Conservation (phyloP, 2,113 vertebrate species). For the Micromys minutus region DNA sequence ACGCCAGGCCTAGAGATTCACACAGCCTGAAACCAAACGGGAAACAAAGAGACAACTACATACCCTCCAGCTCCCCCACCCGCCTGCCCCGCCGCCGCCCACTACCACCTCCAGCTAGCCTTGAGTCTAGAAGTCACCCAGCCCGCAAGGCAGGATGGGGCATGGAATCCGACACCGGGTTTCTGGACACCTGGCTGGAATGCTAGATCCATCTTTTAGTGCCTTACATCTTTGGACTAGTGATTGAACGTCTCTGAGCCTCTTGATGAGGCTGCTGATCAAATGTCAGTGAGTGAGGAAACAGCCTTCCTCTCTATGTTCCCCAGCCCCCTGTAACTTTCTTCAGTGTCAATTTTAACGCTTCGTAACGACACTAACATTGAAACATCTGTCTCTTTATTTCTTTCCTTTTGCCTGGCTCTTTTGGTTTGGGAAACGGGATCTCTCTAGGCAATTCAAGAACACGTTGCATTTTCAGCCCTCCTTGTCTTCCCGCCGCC, state of each 20-base stretch:
- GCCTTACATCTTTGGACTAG: not conserved
- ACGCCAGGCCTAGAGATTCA: slow-evolving; percentile 66
- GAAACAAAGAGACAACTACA: fast-evolving
- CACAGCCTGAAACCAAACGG: slow-evolving; percentile 71
- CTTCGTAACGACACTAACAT: not conserved
- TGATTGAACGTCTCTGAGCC: not conserved
- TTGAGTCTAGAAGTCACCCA: not conserved
- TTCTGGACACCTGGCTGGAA: not conserved
- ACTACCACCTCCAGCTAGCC: no score
- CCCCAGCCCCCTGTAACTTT: fast-evolving
- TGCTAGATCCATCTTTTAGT: fast-evolving
- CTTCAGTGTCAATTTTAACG: fast-evolving
- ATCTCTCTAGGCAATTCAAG: not conserved
- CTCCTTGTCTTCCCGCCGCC: not conserved
- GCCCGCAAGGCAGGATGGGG: not conserved
- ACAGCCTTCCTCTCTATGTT: fast-evolving
- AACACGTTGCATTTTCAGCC: not conserved
- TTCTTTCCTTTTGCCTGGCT: not conserved
- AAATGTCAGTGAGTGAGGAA: not conserved
- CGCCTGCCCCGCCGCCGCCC: not conserved
- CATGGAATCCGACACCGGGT: not conserved
- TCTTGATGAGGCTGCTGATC: not conserved
- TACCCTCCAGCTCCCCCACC: not conserved
- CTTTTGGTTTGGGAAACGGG: not conserved
- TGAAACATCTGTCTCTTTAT: not conserved